These are phyloP conservation scores for Lepidochrysops patricia DNA, from an alignment of 2,888 invertebrate species.

Conservation along the genomic window DNA sequence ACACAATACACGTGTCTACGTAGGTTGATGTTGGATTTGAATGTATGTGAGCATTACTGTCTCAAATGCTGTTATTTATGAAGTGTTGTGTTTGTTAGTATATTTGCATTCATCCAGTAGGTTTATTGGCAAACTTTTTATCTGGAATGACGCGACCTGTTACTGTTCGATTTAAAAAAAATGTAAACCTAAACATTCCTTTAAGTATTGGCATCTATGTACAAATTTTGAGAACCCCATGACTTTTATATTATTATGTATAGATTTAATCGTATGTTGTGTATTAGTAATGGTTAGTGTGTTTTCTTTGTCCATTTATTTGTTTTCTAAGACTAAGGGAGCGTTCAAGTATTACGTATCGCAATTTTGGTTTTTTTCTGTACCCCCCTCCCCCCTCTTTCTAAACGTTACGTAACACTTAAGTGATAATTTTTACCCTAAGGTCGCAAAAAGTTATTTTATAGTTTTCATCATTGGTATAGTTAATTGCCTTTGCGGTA, in stretches of 20 bases:
- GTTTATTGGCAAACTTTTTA: conserved; percentile 60
- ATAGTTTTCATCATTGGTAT: too few species aligned
- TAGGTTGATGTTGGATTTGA: conserved; percentile 18
- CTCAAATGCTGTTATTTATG: conserved; percentile 19
- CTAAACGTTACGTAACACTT: too few species aligned
- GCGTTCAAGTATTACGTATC: too few species aligned
- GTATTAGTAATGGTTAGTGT: neutral
- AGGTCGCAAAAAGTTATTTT: too few species aligned
- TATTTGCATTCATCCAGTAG: conserved; percentile 53
- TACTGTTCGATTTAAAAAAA: conserved; percentile 21
- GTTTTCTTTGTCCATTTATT: conserved; percentile 18
- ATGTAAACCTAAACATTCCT: conserved; percentile 51
- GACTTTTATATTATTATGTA: neutral
- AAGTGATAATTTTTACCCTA: too few species aligned
- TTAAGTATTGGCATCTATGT: conserved; percentile 24
- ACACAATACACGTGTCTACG: conserved; percentile 14
- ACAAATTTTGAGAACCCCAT: conserved; percentile 8
- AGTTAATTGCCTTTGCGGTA: too few species aligned
- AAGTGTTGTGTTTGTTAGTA: conserved; percentile 21
- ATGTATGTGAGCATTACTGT: conserved; percentile 19
- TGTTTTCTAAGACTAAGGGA: conserved; percentile 14
- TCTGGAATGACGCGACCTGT: conserved; percentile 59
- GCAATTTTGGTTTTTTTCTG: too few species aligned
- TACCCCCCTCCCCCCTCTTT: too few species aligned
- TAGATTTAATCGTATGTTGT: conserved; percentile 5